Base-by-base conservation (phyloP, 2,888 invertebrate species). In the Oscheius sp. region DNA sequence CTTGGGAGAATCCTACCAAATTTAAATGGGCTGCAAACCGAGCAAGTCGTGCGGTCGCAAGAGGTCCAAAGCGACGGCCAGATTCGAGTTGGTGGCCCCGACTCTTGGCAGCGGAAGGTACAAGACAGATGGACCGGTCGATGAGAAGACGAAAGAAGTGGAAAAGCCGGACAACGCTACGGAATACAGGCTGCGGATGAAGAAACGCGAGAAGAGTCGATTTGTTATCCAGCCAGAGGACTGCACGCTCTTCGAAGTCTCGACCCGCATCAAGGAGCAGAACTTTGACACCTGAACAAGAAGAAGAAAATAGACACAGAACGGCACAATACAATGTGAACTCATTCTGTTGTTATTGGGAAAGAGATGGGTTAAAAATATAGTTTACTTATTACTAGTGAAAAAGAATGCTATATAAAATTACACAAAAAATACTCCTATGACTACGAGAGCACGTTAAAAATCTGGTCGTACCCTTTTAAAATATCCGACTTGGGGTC, bases 401-500 rank as follows among this genome's bases (percentile, higher is more conserved):
- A 42, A 42, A 42, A 42, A 42, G 42, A 42, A 42, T 42, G 7
- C 42, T 42, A 42, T 42, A 42, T 42, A 42, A 42, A 42, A 42
- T 42, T 42, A 42, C 42, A 42, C 42, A 5, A 21, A 0, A 21
- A 21, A 21, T 21, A 21, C 21, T 21, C 21, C 21, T 21, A 21
- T 21, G 21, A 21, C 1, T 59, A 65, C 9, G 33, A 42, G 37
- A 55, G 32, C 21, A 35, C 47, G 11, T 63, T 42, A 33, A 63
- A 62, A 42, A 5, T 9, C 37, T n/a, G 2, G n/a, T 73, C 73
- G 51, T 53, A 63, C 10, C 65, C 73, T 47, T 35, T 13, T 3
- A 51, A 47, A 75, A 84, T 84, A 47, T 84, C 84, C 2, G 81
- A 79, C 55, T 84, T 84, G 7, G 84, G 84, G 72, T 85, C 85